Evolutionary conservation across 2,888 invertebrate genomes (phyloP).

Genomic region (Phalangium opilio): DNA sequence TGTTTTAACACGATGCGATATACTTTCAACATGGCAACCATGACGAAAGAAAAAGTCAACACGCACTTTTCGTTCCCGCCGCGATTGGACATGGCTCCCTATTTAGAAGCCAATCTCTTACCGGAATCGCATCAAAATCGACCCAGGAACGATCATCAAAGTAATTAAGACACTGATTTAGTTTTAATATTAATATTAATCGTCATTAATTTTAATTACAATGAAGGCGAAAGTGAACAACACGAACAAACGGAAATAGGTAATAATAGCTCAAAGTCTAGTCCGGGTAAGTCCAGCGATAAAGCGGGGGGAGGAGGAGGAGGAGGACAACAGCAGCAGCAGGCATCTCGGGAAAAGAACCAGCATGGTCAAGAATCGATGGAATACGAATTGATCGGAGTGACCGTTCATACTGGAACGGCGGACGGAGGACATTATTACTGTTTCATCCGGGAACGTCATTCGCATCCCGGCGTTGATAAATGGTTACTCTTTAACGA

Average conservation of each 20-base stretch:
- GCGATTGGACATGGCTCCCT: constrained; percentile 81
- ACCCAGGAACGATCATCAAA: background rate
- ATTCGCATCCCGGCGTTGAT: constrained; percentile 47
- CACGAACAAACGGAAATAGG: background rate
- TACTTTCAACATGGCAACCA: constrained; percentile 92
- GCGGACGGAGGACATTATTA: constrained; percentile 96
- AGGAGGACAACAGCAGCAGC: constrained; percentile 5
- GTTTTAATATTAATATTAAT: no score
- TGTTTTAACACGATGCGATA: constrained; percentile 96
- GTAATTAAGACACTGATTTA: background rate
- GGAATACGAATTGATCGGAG: constrained; percentile 67
- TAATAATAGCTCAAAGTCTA: background rate
- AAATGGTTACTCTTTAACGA: constrained; percentile 88
- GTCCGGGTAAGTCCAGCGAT: background rate
- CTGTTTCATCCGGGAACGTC: constrained; percentile 76
- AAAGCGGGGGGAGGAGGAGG: background rate
- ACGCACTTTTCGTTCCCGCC: constrained; percentile 93
- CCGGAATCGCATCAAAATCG: background rate
- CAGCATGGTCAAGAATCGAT: constrained; percentile 30
- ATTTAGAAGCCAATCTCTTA: constrained; percentile 80
- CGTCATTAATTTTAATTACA: background rate
- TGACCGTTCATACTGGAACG: constrained; percentile 94
- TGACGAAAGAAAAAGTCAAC: constrained; percentile 93
- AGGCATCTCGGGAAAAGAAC: constrained; percentile 8
- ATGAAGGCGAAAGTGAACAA: constrained; percentile 13